Conservation (phyloP, 2,113 vertebrate species). For the Rhagologus leucostigma region DNA sequence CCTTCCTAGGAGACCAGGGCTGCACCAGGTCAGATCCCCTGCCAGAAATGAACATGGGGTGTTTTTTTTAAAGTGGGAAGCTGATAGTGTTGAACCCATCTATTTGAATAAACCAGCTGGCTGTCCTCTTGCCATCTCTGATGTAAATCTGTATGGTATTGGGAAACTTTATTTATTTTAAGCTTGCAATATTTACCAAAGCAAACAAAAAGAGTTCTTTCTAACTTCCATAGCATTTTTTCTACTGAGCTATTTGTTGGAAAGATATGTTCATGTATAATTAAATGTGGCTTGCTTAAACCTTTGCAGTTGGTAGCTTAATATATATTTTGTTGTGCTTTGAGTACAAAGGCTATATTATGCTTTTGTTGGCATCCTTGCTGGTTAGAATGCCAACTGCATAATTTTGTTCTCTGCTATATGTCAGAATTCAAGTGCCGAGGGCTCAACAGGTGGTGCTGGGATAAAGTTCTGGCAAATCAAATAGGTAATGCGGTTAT, state of each 20-base stretch:
- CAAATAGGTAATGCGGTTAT: constrained; percentile 74
- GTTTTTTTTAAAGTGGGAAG: not conserved
- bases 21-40: not conserved
- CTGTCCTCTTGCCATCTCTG: constrained; percentile 38
- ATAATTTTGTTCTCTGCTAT: constrained; percentile 72
- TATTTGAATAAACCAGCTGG: constrained; percentile 20
- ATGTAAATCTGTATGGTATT: constrained; percentile 34
- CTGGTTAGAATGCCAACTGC: constrained; percentile 65
- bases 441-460: constrained; percentile 77
- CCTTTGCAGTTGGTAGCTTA: constrained; percentile 77
- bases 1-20: not conserved
- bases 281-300: constrained; percentile 77
- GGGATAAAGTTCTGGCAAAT: constrained; percentile 79
- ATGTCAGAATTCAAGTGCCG: constrained; percentile 72
- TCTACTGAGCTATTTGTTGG: constrained; percentile 43
- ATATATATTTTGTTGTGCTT: constrained; percentile 71
- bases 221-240: constrained; percentile 39
- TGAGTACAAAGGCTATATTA: constrained; percentile 73
- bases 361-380: constrained; percentile 77
- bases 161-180: constrained; percentile 58
- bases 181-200: constrained; percentile 44
- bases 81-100: constrained; percentile 23
- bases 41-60: not conserved
- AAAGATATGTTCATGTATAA: constrained; percentile 60
- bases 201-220: constrained; percentile 46